Conservation (phyloP, 2,888 invertebrate species). For the Sarcophaga subvicina region DNA sequence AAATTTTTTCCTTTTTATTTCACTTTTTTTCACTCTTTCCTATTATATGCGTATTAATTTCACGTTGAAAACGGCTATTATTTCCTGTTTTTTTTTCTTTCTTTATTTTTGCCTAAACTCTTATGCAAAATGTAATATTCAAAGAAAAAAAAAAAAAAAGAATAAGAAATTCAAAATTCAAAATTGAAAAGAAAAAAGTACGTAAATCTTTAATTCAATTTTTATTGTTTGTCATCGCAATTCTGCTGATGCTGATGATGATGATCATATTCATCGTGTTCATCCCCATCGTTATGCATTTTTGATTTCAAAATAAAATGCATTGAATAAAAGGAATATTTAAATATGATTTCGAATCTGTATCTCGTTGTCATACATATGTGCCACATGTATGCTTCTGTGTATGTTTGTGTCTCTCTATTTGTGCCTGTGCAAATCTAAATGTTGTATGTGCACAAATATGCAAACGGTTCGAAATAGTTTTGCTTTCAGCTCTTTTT, state of each 20-base stretch:
- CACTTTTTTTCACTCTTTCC: not conserved
- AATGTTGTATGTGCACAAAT: constrained; percentile 34
- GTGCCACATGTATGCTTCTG: no score
- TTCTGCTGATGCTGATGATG: constrained; percentile 19
- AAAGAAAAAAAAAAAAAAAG: not conserved
- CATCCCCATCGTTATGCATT: constrained; percentile 57
- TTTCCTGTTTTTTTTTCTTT: constrained; percentile 60
- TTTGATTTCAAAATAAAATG: constrained; percentile 54
- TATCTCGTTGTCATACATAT: constrained; percentile 12
- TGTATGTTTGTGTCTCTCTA: no score
- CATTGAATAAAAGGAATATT: constrained; percentile 53
- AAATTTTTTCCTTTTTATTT: not conserved
- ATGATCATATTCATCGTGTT: constrained; percentile 33
- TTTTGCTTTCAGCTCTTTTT: constrained; percentile 50
- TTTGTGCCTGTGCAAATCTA: constrained; percentile 9
- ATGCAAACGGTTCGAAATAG: constrained; percentile 47
- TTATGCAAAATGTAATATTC: not conserved
- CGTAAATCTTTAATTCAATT: constrained; percentile 61
- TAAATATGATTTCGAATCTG: constrained; percentile 43
- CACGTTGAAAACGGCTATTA: constrained; percentile 55
- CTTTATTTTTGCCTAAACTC: constrained; percentile 17
- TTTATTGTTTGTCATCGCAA: constrained; percentile 60
- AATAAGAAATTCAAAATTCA: constrained; percentile 42
- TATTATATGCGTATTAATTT: constrained; percentile 67
- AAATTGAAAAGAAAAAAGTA: constrained; percentile 5